Evolutionary conservation across 2,797 vertebrate genomes (phyloP).

Genomic region (Limosa lapponica): DNA sequence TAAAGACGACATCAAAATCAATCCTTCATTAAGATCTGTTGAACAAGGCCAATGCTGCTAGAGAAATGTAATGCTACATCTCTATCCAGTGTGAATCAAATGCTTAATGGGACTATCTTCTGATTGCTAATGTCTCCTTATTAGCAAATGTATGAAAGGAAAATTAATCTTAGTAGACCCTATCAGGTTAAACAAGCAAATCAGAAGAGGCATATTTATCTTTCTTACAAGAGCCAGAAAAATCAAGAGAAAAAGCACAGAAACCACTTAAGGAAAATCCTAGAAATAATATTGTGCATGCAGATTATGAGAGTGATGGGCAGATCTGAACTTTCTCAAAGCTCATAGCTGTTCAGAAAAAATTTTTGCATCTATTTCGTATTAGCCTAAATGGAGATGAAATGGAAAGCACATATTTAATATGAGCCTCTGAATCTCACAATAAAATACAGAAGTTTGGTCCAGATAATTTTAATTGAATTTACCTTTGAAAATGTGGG

Average conservation of each 20-base stretch:
- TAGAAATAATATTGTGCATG: neutral
- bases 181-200: slow-evolving; percentile 33
- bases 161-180: neutral
- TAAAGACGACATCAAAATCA: slow-evolving; percentile 33
- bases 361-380: neutral
- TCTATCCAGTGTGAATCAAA: neutral
- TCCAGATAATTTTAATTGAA: neutral
- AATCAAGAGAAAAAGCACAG: neutral
- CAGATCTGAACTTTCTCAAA: neutral
- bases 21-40: slow-evolving; percentile 29
- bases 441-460: neutral
- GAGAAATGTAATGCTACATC: neutral
- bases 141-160: neutral
- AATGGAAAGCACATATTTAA: neutral
- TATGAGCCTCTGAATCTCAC: neutral
- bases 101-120: neutral
- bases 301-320: neutral
- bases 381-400: neutral
- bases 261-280: neutral
- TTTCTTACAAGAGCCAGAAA: neutral
- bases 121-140: neutral
- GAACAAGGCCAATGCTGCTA: neutral
- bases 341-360: neutral
- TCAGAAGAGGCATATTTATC: neutral
- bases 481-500: neutral